Conservation (phyloP, 2,113 vertebrate species). For the Glaucomys volans region DNA sequence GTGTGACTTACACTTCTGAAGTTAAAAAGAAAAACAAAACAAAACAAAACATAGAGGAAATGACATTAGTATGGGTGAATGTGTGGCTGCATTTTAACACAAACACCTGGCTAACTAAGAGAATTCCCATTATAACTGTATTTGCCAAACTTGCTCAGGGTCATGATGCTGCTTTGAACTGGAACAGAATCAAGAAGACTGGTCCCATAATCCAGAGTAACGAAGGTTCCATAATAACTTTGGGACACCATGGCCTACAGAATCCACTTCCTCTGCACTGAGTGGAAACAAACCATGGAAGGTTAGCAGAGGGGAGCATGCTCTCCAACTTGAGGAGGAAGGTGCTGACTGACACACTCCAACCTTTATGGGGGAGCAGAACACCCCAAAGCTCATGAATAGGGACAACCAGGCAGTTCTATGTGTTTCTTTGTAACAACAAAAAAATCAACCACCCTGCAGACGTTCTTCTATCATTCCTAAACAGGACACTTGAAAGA, state of each 20-base stretch:
- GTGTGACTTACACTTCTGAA: not conserved
- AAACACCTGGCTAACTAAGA: not conserved
- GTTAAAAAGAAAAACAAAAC: not conserved
- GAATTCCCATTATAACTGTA: not conserved
- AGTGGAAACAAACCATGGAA: not conserved
- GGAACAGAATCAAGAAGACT: not conserved
- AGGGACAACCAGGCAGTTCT: not conserved
- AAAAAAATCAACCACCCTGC: too few relatives aligned
- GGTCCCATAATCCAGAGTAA: not conserved
- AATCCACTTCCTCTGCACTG: not conserved
- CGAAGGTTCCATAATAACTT: not conserved
- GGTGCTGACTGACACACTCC: not conserved
- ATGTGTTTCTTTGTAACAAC: not conserved
- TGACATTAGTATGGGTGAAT: not conserved
- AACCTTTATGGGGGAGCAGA: not conserved
- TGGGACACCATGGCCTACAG: fast-evolving
- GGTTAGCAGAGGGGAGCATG: not conserved
- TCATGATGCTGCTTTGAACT: not conserved
- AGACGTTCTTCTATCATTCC: not conserved
- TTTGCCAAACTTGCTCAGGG: not conserved
- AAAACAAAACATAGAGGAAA: not conserved
- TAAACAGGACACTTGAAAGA: not conserved
- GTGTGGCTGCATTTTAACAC: not conserved
- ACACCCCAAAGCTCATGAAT: not conserved
- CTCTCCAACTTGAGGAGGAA: not conserved